phyloP scores from a whole-genome alignment of 2,113 vertebrate genomes.

The Okapia johnstoni region DNA sequence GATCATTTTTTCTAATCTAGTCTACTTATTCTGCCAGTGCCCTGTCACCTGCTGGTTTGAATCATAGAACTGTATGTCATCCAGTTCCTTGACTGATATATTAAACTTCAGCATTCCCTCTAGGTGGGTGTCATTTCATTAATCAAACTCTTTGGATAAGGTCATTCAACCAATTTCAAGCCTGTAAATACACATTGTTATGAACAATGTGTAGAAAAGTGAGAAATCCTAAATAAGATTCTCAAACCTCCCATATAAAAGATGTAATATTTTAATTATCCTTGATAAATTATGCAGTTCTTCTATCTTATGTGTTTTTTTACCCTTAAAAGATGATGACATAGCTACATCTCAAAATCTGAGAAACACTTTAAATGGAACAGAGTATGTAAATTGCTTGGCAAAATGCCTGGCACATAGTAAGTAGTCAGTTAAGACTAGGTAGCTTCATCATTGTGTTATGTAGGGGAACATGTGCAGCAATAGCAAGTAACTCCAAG shows the following conservation, averaged over 20 bases:
- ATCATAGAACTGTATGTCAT: background rate
- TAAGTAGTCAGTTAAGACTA: background rate
- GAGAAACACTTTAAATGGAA: background rate
- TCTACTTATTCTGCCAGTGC: background rate
- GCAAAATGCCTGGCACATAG: background rate
- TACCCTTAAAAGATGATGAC: background rate
- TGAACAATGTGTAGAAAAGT: background rate
- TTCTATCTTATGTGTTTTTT: background rate
- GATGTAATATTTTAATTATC: background rate
- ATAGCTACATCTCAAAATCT: background rate
- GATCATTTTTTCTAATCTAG: background rate
- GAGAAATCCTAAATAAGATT: background rate
- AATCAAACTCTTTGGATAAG: slow-evolving; percentile 12
- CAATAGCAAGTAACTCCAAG: background rate
- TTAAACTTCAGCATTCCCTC: background rate
- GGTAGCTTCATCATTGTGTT: background rate
- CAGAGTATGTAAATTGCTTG: background rate
- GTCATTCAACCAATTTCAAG: slow-evolving; percentile 1
- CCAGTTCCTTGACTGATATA: background rate
- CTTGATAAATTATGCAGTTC: background rate
- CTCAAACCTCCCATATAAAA: background rate
- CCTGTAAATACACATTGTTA: background rate
- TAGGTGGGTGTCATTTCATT: slow-evolving; percentile 8
- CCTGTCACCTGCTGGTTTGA: background rate
- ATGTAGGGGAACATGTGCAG: background rate